Conservation (phyloP, 2,113 vertebrate species). For the Globicephala melas region DNA sequence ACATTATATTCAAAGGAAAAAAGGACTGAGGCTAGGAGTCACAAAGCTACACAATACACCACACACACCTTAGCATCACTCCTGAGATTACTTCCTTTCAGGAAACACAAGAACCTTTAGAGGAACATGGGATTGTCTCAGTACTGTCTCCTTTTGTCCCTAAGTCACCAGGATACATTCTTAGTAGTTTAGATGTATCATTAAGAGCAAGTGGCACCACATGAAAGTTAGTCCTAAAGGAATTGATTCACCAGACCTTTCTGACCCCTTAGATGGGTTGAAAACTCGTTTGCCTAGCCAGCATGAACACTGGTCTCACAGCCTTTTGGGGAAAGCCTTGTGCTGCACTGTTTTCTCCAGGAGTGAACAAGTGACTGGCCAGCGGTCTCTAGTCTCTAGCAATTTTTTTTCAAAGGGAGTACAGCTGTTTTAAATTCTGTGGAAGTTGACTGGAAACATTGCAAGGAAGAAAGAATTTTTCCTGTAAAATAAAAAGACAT, state of each 20-base stretch:
- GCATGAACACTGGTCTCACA: fast-evolving
- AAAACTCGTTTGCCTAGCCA: too few species aligned
- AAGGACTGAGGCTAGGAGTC: fast-evolving
- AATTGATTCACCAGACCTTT: background rate
- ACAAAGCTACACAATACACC: background rate
- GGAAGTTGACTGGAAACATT: background rate
- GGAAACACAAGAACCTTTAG: background rate
- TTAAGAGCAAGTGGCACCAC: background rate
- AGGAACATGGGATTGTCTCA: background rate
- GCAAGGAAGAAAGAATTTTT: background rate
- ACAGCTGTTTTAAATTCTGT: background rate
- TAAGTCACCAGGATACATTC: background rate
- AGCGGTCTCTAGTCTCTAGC: background rate
- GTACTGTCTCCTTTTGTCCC: fast-evolving
- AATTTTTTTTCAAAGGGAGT: background rate
- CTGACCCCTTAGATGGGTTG: background rate
- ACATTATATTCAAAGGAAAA: background rate
- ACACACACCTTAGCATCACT: background rate
- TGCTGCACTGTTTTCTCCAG: background rate
- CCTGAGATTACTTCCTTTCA: background rate
- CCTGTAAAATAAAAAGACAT: background rate
- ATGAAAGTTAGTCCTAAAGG: background rate
- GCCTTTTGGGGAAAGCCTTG: fast-evolving
- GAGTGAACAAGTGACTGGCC: background rate
- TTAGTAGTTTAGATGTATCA: background rate